Conservation (phyloP, 2,113 vertebrate genomes). For the Fregata magnificens region DNA sequence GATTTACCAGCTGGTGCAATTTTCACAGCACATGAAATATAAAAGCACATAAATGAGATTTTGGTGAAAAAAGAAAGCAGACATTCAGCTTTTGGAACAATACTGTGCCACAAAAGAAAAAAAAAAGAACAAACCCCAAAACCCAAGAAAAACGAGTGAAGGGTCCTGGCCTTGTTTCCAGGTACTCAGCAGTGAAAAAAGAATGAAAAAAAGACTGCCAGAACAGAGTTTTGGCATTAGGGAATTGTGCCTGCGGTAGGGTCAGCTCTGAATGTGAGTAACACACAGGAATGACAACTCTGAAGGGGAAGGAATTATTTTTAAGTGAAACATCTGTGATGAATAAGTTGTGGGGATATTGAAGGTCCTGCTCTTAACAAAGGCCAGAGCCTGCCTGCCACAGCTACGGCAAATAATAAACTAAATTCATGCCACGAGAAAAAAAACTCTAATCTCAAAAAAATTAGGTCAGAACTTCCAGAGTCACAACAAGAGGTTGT, state of each 20-base stretch:
- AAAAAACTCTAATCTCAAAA: background rate
- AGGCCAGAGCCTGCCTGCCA: background rate
- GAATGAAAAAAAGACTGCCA: background rate
- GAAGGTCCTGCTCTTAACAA: background rate
- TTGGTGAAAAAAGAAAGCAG: background rate
- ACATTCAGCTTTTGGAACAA: background rate
- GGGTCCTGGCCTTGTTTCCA: background rate
- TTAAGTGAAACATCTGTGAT: background rate
- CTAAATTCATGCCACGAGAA: background rate
- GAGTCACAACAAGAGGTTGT: background rate
- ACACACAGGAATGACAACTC: background rate
- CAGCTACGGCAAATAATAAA: background rate
- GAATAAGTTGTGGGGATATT: background rate
- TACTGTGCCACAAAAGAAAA: fast-evolving
- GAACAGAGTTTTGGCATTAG: background rate
- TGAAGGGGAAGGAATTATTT: background rate
- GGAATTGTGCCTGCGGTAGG: background rate
- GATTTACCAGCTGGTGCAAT: background rate
- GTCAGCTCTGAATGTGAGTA: background rate
- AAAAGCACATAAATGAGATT: background rate
- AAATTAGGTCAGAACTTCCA: background rate
- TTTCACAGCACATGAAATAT: background rate
- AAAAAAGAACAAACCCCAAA: background rate
- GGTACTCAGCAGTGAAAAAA: background rate
- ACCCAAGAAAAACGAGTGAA: background rate